Conservation (phyloP, 2,888 invertebrate species). For the Octodonta nipae region DNA sequence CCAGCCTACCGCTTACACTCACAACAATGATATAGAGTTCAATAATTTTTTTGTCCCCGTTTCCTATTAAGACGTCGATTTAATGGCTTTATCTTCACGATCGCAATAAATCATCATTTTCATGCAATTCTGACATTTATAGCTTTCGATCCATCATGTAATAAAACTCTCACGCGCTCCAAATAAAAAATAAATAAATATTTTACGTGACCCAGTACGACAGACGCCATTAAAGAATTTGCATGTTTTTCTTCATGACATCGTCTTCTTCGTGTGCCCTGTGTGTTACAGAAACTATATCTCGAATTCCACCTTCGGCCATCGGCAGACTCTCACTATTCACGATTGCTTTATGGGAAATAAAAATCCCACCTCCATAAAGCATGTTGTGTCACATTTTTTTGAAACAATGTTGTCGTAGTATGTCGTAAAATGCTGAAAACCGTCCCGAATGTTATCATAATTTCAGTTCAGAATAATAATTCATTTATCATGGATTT, state of each 20-base stretch:
- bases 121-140: not conserved
- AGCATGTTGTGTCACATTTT: too few relatives aligned
- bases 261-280: not conserved
- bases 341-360: too few relatives aligned
- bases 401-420: too few relatives aligned
- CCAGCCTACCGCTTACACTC: too few relatives aligned
- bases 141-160: slow-evolving; percentile 1
- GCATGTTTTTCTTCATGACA: not conserved
- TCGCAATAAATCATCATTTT: not conserved
- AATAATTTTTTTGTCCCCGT: too few relatives aligned
- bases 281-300: not conserved
- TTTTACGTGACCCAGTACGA: not conserved
- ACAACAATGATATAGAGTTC: too few relatives aligned
- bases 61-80: not conserved
- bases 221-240: not conserved
- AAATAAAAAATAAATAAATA: slow-evolving; percentile 2
- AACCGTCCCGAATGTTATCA: too few relatives aligned
- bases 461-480: too few relatives aligned
- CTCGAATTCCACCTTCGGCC: not conserved
- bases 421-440: too few relatives aligned
- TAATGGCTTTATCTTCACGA: slow-evolving; percentile 1
- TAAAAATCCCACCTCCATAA: too few relatives aligned
- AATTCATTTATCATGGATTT: too few relatives aligned
- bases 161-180: not conserved
- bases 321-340: too few relatives aligned